Evolutionary conservation across 2,888 invertebrate genomes (phyloP).

Genomic region (Zelleria hepariella): DNA sequence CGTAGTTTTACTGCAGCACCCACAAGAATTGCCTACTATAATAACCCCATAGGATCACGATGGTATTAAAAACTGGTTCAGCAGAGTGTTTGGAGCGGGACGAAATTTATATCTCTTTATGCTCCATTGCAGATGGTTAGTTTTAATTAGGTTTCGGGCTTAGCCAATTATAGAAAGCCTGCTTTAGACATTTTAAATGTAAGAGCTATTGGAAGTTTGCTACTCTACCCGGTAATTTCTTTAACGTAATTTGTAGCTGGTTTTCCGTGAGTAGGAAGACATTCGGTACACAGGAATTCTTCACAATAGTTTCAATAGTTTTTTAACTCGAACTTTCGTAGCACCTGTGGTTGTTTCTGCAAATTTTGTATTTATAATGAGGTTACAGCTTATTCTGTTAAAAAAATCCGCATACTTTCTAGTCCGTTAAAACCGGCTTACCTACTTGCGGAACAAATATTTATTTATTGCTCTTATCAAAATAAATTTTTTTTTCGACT

Average conservation of each 20-base stretch:
- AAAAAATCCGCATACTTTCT: too few species aligned
- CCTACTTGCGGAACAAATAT: too few species aligned
- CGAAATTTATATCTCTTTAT: neutral
- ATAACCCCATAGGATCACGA: conserved; percentile 7
- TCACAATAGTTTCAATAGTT: too few species aligned
- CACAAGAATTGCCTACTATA: conserved; percentile 4
- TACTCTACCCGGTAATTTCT: neutral
- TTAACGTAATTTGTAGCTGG: neutral
- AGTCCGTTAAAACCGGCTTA: too few species aligned
- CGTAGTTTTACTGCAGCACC: neutral
- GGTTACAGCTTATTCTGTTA: too few species aligned
- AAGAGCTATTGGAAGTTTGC: neutral
- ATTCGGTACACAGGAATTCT: too few species aligned
- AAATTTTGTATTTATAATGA: too few species aligned
- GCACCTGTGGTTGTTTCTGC: too few species aligned
- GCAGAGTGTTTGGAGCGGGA: neutral
- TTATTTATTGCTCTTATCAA: too few species aligned
- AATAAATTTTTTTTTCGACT: too few species aligned
- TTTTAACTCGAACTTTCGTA: too few species aligned
- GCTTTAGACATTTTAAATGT: neutral
- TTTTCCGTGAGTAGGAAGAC: neutral
- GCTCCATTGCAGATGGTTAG: neutral
- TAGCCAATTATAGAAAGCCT: neutral
- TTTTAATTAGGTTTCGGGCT: neutral
- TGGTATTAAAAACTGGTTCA: conserved; percentile 9